Conservation (phyloP, 2,888 invertebrate species). For the Bellardia bayeri region DNA sequence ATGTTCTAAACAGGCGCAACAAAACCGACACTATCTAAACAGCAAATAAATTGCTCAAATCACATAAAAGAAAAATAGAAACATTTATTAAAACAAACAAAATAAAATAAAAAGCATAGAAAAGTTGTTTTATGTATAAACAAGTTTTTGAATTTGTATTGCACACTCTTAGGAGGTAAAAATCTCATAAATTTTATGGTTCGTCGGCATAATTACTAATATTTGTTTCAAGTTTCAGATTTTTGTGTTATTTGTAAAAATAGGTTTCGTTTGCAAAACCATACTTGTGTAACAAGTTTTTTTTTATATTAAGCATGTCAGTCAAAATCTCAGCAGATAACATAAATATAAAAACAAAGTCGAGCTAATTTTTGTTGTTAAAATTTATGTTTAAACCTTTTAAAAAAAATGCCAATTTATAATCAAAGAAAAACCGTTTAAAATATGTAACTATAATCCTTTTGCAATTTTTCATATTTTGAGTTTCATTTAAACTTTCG, state of each 20-base stretch:
- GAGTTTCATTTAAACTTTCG: background rate
- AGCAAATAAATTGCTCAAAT: conserved; percentile 21
- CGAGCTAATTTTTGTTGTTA: background rate
- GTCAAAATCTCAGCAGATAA: background rate
- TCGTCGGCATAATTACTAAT: background rate
- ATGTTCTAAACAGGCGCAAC: conserved; percentile 7
- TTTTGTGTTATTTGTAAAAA: background rate
- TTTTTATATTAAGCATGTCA: background rate
- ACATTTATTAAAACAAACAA: background rate
- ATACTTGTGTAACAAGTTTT: background rate
- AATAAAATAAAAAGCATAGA: background rate
- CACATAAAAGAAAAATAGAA: background rate
- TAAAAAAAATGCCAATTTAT: too few species aligned
- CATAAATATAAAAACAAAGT: background rate
- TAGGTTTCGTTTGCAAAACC: background rate
- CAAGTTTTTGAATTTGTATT: conserved; percentile 22
- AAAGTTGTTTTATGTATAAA: background rate
- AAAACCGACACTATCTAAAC: conserved; percentile 6
- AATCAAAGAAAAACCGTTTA: background rate
- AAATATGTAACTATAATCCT: background rate
- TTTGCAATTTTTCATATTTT: background rate
- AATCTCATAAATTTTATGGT: conserved; percentile 30
- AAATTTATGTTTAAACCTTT: background rate
- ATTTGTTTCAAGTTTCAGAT: background rate
- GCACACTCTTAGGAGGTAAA: conserved; percentile 39